Evolutionary conservation across 2,113 vertebrate species (phyloP), one percentile per base, ranked within the genome.

Genomic region (Engystomops pustulosus): DNA sequence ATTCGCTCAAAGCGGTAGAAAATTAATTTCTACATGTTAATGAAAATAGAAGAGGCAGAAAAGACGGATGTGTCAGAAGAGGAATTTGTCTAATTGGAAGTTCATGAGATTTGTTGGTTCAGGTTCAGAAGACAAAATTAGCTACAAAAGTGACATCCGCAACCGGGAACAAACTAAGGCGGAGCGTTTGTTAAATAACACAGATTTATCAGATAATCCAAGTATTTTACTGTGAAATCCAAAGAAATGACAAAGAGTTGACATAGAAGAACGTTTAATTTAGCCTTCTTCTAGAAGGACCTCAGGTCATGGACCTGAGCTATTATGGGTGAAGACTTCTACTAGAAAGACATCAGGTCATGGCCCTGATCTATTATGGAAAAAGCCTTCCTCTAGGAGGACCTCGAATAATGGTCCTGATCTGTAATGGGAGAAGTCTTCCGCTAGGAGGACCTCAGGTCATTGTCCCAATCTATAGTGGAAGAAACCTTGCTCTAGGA

Each of bases 1-100:
- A 79, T 67, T 38, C 5, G 23, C 1, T 41, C 36, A 41, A 67
- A 65, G 77, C 3, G 9, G 58, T 23, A 47, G 58, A 65, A 62
- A 79, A 79, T 79, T 27, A 45, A 79, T 79, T 78, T 44, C 38
- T 62, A 79, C 34, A 18, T 18, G 23, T 47, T 65, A 62, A 79
- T 65, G 55, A 79, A 79, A 79, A 79, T 62, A 47, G 77, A 67
- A 30, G 77, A 79, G 77, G 55, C 55, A 45, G 58, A 79, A 67
- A 79, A 53, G 25, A 62, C 77, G 17, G 18, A 12, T 12, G 23
- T 45, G 77, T 45, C 77, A 67, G 25, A 45, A 32, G n/a, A 78
- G 10, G 23, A 58, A 78, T 78, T 17, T 23, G 32, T 27, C 51
- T 78, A 78, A 78, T 58, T 78, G 75, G 51, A 36, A 23, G 49